These are phyloP conservation scores for Hormaphis cornu DNA, from an alignment of 1,140 invertebrate genomes.

Conservation along the genomic window DNA sequence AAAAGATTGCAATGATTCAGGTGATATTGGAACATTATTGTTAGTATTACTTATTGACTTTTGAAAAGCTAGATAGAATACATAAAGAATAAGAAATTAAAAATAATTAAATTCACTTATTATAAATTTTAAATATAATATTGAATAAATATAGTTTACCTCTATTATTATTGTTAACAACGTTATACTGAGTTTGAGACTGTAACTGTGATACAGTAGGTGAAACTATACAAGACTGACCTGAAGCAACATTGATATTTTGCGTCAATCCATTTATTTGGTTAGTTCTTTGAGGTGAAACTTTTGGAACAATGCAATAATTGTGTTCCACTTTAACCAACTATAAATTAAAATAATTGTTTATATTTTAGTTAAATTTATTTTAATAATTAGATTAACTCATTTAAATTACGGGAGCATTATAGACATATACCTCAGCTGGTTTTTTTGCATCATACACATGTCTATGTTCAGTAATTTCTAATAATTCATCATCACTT, in stretches of 20 bases:
- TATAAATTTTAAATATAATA: background rate
- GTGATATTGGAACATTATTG: background rate
- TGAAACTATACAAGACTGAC: conserved; percentile 20
- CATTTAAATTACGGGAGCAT: too few species aligned
- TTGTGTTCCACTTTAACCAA: conserved; percentile 24
- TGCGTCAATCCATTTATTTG: conserved; percentile 10
- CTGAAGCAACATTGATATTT: background rate
- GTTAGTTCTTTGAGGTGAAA: background rate
- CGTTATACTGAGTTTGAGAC: background rate
- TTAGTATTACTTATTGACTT: conserved; percentile 10
- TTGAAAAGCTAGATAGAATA: conserved; percentile 17
- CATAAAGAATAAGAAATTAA: background rate
- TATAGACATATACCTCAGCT: conserved; percentile 1
- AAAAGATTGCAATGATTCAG: conserved; percentile 8
- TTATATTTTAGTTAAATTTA: background rate
- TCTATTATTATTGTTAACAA: conserved; percentile 7
- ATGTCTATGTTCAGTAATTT: conserved; percentile 5
- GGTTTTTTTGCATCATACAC: conserved; percentile 18
- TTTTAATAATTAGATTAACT: background rate
- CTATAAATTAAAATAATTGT: background rate
- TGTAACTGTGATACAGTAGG: background rate
- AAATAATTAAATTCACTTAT: background rate
- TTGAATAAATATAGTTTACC: background rate
- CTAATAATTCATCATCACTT: conserved; percentile 23
- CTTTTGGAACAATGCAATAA: conserved; percentile 8